Conservation (phyloP, 2,113 vertebrate species). For the Sigmodon hispidus region DNA sequence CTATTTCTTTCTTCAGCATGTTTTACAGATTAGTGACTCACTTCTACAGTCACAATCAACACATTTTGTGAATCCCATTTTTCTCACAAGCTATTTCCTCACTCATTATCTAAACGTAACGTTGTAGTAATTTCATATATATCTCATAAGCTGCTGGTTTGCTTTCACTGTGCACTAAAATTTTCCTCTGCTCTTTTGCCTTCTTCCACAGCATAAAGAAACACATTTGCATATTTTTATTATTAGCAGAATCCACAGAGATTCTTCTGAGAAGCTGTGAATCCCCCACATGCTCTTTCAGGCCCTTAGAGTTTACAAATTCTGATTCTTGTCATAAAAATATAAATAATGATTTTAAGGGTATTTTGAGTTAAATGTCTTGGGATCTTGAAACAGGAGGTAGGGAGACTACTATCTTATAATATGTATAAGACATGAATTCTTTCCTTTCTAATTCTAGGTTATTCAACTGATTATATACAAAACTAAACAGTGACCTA, state of each 20-base stretch:
- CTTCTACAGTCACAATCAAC: neutral
- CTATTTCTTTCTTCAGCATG: neutral
- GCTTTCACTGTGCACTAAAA: neutral
- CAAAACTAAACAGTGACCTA: neutral
- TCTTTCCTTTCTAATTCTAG: conserved; percentile 10
- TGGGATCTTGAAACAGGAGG: neutral
- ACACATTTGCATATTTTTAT: neutral
- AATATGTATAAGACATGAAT: neutral
- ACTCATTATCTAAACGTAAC: neutral
- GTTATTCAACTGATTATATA: neutral
- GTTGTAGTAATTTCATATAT: neutral
- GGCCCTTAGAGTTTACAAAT: neutral
- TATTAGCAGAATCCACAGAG: neutral
- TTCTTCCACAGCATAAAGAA: neutral
- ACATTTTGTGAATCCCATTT: neutral
- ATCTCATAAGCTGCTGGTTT: neutral
- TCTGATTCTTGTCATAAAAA: neutral
- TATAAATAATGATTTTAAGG: neutral
- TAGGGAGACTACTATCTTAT: neutral
- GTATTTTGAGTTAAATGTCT: neutral
- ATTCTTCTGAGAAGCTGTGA: neutral
- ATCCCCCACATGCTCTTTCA: neutral
- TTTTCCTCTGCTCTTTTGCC: neutral
- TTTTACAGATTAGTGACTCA: neutral
- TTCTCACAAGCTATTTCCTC: conserved; percentile 4